Evolutionary conservation across 2,888 invertebrate genomes (phyloP).

Genomic region (Nysson spinosus): DNA sequence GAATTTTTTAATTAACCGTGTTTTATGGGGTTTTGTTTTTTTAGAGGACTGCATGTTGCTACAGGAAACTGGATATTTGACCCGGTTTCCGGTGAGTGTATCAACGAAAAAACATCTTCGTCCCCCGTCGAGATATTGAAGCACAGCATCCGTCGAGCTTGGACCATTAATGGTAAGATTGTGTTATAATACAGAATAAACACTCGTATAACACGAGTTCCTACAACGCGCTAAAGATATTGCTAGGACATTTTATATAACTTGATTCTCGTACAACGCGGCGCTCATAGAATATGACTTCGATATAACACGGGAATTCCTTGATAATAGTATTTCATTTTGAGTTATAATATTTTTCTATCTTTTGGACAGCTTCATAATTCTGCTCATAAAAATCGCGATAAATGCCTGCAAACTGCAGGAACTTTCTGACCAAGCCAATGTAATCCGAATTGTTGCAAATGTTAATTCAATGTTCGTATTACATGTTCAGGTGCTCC

Average conservation of each 20-base stretch:
- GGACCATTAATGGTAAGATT: constrained; percentile 85
- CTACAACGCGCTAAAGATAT: no score
- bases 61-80: constrained; percentile 86
- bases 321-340: no score
- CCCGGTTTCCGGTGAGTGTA: constrained; percentile 79
- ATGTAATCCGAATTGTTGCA: background rate
- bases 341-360: no score
- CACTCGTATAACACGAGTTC: no score
- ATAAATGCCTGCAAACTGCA: background rate
- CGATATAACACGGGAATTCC: no score
- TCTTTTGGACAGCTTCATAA: no score
- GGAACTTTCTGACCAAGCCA: background rate
- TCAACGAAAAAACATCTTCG: constrained; percentile 79
- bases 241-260: no score
- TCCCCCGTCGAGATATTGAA: constrained; percentile 83
- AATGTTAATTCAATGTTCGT: constrained; percentile 7
- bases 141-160: constrained; percentile 83
- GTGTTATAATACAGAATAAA: background rate
- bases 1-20: background rate
- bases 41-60: constrained; percentile 84
- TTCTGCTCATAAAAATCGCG: no score
- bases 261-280: no score
- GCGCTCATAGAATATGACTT: no score
- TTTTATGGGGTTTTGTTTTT: constrained; percentile 68
- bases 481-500: constrained; percentile 77